Percentiles rank a stretch among this genome's conserved stretches.
phyloP scores from a whole-genome alignment of 2,113 vertebrate genomes.

The Pitta sordida region DNA sequence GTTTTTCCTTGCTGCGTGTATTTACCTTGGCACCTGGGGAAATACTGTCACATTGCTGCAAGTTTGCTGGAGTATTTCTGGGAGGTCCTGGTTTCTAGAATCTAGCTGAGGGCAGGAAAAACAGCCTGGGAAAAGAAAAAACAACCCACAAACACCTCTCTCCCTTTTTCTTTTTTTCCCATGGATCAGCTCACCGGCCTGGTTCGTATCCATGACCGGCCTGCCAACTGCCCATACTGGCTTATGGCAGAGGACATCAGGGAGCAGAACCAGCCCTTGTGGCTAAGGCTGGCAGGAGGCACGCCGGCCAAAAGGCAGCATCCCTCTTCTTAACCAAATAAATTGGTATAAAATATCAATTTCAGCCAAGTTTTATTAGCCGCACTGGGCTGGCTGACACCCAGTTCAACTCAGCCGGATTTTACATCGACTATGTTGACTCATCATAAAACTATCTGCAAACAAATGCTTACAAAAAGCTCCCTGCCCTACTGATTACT shows the following conservation, averaged over 20 bases:
- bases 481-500: not conserved
- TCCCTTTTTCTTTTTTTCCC: not conserved
- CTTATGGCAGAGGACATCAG: fast-evolving
- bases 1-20: not conserved
- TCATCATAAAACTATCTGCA: constrained; percentile 29
- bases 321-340: not conserved
- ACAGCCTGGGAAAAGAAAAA: not conserved
- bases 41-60: fast-evolving
- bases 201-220: not conserved
- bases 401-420: not conserved
- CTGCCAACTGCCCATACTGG: not conserved
- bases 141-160: not conserved
- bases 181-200: not conserved
- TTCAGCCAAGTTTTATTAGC: not conserved
- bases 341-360: not conserved
- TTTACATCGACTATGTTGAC: constrained; percentile 3
- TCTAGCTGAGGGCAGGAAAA: not conserved
- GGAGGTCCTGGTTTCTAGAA: not conserved
- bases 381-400: not conserved
- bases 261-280: not conserved
- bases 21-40: not conserved
- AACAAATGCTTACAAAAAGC: not conserved
- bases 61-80: not conserved
- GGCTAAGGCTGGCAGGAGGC: not conserved
- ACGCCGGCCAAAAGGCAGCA: not conserved